These are phyloP conservation scores for Drosophila pruinosa DNA, from an alignment of 1,140 invertebrate genomes.

Conservation along the genomic window DNA sequence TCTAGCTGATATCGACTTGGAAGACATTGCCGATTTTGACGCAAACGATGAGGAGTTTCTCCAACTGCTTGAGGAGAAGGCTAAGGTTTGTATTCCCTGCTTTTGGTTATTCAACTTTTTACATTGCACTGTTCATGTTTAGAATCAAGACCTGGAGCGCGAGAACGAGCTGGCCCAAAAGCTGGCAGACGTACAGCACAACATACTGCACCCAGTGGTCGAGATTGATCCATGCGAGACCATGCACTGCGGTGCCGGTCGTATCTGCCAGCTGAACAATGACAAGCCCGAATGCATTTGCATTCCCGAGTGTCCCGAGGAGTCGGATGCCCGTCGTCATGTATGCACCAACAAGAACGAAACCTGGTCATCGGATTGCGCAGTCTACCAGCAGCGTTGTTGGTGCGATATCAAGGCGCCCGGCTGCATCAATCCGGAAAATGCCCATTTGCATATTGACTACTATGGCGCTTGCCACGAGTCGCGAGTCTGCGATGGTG, in stretches of 20 bases:
- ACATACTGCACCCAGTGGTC: slow-evolving; percentile 64
- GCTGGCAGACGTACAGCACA: slow-evolving; percentile 62
- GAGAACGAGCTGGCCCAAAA: slow-evolving; percentile 74
- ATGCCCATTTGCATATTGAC: slow-evolving; percentile 95
- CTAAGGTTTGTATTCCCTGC: slow-evolving; percentile 59
- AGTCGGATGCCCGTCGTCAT: slow-evolving; percentile 89
- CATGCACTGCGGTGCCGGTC: slow-evolving; percentile 94
- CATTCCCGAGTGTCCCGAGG: slow-evolving; percentile 91
- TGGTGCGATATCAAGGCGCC: slow-evolving; percentile 90
- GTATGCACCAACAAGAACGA: slow-evolving; percentile 97
- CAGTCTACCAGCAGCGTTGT: slow-evolving; percentile 95
- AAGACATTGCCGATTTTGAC: slow-evolving; percentile 61
- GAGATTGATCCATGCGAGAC: slow-evolving; percentile 90
- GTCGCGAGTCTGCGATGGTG: slow-evolving; percentile 89
- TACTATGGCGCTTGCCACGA: slow-evolving; percentile 94
- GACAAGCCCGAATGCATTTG: slow-evolving; percentile 93
- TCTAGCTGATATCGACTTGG: slow-evolving; percentile 37
- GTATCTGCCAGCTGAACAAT: slow-evolving; percentile 91
- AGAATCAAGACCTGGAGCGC: slow-evolving; percentile 73
- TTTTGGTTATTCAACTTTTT: too few relatives aligned
- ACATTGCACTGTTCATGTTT: too few relatives aligned
- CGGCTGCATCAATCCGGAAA: slow-evolving; percentile 89
- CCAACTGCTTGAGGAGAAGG: slow-evolving; percentile 71
- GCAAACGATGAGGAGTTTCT: slow-evolving; percentile 77
- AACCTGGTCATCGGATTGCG: slow-evolving; percentile 96